phyloP scores from a whole-genome alignment of 2,888 invertebrate species.

The Allophyes oxyacanthae region DNA sequence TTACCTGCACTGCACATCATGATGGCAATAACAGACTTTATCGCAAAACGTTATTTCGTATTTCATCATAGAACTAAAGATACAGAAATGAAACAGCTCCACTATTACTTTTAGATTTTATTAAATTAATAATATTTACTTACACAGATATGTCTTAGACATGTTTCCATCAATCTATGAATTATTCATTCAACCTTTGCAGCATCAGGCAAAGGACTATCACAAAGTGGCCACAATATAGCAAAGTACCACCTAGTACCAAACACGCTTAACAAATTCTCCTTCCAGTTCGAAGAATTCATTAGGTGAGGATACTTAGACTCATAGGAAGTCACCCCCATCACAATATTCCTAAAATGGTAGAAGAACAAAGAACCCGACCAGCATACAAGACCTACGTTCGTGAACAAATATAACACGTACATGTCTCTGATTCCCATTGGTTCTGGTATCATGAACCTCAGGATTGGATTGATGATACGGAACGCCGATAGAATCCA shows the following conservation, averaged over 20 bases:
- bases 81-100: too few relatives aligned
- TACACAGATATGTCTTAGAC: background rate
- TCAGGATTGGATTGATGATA: constrained; percentile 67
- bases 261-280: constrained; percentile 92
- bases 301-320: constrained; percentile 75
- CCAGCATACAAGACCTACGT: constrained; percentile 65
- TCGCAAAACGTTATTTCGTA: too few relatives aligned
- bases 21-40: too few relatives aligned
- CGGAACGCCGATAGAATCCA: constrained; percentile 58
- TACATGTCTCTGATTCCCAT: constrained; percentile 65
- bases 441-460: constrained; percentile 58
- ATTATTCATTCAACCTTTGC: constrained; percentile 20
- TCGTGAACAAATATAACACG: constrained; percentile 64
- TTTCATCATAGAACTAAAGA: too few relatives aligned
- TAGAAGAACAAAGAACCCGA: constrained; percentile 60
- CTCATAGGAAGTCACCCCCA: constrained; percentile 85
- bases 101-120: background rate
- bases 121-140: background rate
- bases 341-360: constrained; percentile 84
- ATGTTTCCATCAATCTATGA: background rate
- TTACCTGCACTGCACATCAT: too few relatives aligned
- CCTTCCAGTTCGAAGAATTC: constrained; percentile 91
- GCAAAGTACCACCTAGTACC: constrained; percentile 87
- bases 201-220: constrained; percentile 63
- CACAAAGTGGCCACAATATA: constrained; percentile 69